A percentile compares a stretch with the other conserved stretches of the same genome.
These are phyloP conservation scores for Bergia sp. DNA, from an alignment of 92 coral and sea anemone species.

Conservation along the genomic window DNA sequence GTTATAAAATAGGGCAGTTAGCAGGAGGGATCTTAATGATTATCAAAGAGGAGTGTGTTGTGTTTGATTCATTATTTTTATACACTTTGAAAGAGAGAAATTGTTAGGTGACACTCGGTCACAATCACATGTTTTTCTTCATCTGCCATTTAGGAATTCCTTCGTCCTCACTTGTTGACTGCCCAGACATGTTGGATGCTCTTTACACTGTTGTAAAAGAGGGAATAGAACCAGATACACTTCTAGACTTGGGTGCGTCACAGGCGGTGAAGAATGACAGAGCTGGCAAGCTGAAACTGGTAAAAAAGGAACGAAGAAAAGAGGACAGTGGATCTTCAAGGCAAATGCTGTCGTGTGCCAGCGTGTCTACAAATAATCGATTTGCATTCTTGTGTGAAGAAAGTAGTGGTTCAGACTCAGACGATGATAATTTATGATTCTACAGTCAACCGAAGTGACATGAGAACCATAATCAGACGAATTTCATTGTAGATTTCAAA, in stretches of 20 bases:
- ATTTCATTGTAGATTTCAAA: too few relatives aligned
- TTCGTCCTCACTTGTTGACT: background rate
- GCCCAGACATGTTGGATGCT: background rate
- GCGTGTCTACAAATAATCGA: background rate
- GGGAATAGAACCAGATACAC: background rate
- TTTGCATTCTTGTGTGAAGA: too few relatives aligned
- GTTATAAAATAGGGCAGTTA: too few relatives aligned
- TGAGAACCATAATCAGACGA: too few relatives aligned
- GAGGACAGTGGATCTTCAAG: background rate
- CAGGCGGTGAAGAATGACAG: background rate
- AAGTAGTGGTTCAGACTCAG: too few relatives aligned
- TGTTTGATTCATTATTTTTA: too few relatives aligned
- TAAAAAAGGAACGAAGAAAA: background rate
- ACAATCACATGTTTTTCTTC: background rate
- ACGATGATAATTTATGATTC: too few relatives aligned
- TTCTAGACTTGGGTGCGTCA: background rate
- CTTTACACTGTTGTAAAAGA: conserved; percentile 12
- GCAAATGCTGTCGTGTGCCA: background rate
- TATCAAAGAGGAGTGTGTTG: background rate
- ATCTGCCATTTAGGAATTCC: background rate
- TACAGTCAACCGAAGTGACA: too few relatives aligned
- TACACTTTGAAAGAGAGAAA: background rate
- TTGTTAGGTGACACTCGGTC: background rate
- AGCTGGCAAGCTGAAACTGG: background rate
- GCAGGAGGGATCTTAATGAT: background rate